Evolutionary conservation across 2,113 vertebrate species (phyloP).

Genomic region (Paraplagusia blochii): DNA sequence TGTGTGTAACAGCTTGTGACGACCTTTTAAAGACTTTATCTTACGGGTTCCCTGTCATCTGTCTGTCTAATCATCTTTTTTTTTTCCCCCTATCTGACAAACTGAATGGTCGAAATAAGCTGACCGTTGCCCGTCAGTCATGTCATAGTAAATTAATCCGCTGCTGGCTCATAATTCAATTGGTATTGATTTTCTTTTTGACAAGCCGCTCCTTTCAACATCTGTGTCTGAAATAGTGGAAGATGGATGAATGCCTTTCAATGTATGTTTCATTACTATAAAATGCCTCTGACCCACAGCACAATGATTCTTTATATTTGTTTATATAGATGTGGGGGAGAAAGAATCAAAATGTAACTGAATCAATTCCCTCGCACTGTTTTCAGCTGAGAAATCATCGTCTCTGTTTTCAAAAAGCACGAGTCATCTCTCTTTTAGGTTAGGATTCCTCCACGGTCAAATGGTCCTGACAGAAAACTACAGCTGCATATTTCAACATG

Average conservation of each 20-base stretch:
- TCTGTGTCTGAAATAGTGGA: conserved; percentile 1
- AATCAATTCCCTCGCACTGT: too few relatives aligned
- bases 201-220: conserved; percentile 3
- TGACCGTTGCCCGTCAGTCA: background rate
- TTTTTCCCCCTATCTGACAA: background rate
- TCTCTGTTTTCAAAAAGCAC: too few relatives aligned
- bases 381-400: too few relatives aligned
- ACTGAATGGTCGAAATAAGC: background rate
- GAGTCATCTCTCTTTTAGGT: background rate
- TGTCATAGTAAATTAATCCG: background rate
- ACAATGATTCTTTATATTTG: conserved; percentile 4
- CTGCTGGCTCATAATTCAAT: background rate
- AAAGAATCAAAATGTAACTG: conserved; percentile 12
- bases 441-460: conserved; percentile 5
- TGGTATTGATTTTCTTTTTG: conserved; percentile 2
- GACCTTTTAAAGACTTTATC: too few relatives aligned
- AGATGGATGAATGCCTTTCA: background rate
- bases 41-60: too few relatives aligned
- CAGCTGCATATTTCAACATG: conserved; percentile 15
- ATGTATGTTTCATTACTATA: conserved; percentile 1
- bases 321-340: conserved; percentile 34
- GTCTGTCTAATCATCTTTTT: too few relatives aligned
- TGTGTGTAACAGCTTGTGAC: too few relatives aligned
- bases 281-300: conserved; percentile 3
- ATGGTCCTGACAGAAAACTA: conserved; percentile 11